Evolutionary conservation across 2,888 invertebrate genomes (phyloP).

Genomic region (Lasioglossum malachurum): DNA sequence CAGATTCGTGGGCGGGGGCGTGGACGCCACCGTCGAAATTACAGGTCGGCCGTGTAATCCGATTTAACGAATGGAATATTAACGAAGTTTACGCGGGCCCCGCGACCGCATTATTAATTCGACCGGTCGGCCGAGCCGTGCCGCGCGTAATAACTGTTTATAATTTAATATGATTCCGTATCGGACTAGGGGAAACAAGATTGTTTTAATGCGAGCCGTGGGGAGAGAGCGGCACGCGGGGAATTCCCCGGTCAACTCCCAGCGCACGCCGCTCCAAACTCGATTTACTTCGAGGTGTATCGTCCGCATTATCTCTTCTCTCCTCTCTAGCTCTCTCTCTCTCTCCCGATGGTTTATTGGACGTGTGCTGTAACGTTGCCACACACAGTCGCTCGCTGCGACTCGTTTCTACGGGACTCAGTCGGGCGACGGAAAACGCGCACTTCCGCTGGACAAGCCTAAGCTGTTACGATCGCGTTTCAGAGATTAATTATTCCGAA

Average conservation of each 20-base stretch:
- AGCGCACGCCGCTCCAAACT: conserved; percentile 21
- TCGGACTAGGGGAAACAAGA: conserved; percentile 38
- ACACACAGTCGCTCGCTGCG: background rate
- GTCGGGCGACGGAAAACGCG: background rate
- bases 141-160: conserved; percentile 64
- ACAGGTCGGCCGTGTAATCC: conserved; percentile 37
- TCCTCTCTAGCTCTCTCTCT: background rate
- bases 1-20: background rate
- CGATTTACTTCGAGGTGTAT: conserved; percentile 52
- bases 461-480: background rate
- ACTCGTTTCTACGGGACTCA: background rate
- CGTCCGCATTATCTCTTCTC: conserved; percentile 33
- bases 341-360: conserved; percentile 22
- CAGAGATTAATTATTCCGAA: background rate
- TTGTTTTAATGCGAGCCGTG: conserved; percentile 47
- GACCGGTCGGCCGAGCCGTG: conserved; percentile 25
- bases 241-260: conserved; percentile 39
- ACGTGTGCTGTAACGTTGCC: conserved; percentile 16
- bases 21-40: conserved; percentile 2
- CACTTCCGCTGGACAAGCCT: background rate
- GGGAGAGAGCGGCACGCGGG: conserved; percentile 34
- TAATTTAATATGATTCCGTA: conserved; percentile 57
- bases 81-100: conserved; percentile 46
- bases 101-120: conserved; percentile 58
- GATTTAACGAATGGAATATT: conserved; percentile 57